These are phyloP conservation scores for Nycticebus coucang DNA, from an alignment of 2,113 vertebrate species.

Conservation along the genomic window DNA sequence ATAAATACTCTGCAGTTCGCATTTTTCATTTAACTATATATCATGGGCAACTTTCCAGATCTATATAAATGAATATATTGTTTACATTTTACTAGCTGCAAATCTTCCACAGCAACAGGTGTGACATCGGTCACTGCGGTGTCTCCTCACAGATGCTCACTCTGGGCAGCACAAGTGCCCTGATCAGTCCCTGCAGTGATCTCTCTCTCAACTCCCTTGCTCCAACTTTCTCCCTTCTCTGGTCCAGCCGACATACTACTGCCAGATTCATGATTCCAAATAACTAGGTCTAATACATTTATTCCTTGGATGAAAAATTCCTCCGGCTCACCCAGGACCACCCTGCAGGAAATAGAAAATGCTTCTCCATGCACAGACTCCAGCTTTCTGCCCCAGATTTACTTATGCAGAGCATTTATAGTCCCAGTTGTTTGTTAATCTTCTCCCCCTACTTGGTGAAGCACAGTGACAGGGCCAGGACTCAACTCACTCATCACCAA, in stretches of 20 bases:
- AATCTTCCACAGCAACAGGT: neutral
- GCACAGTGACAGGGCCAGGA: neutral
- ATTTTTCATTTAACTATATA: neutral
- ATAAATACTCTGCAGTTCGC: neutral
- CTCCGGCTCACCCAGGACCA: neutral
- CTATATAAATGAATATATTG: neutral
- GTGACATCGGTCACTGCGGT: fast-evolving
- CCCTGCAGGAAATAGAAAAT: neutral
- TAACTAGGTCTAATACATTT: neutral
- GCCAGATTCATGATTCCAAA: neutral
- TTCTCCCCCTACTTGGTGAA: neutral
- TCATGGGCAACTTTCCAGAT: neutral
- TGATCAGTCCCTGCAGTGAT: fast-evolving
- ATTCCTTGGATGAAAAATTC: neutral
- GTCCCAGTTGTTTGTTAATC: neutral
- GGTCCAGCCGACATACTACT: neutral
- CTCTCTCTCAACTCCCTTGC: neutral
- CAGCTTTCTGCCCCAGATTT: too few relatives aligned
- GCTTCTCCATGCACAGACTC: fast-evolving
- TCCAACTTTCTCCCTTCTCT: neutral
- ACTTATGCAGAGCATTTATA: neutral
- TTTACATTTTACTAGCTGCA: neutral
- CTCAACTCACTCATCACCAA: neutral
- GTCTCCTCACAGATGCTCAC: neutral
- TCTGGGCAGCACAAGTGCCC: neutral